A percentile compares a stretch with the other conserved stretches of the same genome.
These are phyloP conservation scores for Pollimyrus isidori DNA, from an alignment of 2,113 vertebrate species.

Conservation along the genomic window DNA sequence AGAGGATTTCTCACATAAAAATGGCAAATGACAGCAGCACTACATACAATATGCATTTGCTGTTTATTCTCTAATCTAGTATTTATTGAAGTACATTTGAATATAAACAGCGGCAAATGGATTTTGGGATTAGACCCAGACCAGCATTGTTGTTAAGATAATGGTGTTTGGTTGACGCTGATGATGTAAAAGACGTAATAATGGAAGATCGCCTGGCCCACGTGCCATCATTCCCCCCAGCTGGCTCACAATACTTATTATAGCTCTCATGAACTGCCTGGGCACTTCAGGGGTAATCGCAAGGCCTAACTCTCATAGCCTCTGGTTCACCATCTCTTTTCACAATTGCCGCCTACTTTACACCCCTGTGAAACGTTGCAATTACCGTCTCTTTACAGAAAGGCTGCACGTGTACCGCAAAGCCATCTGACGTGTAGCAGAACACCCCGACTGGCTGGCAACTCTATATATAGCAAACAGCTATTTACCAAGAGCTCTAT, in stretches of 20 bases:
- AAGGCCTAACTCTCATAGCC: background rate
- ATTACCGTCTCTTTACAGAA: slow-evolving; percentile 6
- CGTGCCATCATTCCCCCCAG: background rate
- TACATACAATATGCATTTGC: background rate
- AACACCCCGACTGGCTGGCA: slow-evolving; percentile 18
- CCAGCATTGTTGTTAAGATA: background rate
- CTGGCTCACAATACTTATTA: background rate
- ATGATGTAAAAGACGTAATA: background rate
- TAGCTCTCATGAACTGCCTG: background rate
- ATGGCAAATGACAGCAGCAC: background rate
- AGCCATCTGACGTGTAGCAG: slow-evolving; percentile 16
- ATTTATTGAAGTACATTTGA: background rate
- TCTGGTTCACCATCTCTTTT: background rate
- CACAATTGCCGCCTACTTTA: background rate
- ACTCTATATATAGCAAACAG: slow-evolving; percentile 17
- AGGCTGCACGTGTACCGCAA: background rate
- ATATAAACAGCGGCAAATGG: background rate
- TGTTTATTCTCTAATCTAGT: background rate
- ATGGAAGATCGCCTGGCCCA: background rate
- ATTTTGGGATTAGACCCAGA: background rate
- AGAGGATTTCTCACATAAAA: background rate
- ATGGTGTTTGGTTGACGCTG: background rate
- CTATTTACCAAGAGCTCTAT: slow-evolving; percentile 3
- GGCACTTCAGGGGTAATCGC: background rate
- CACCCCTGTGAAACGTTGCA: background rate